These are phyloP conservation scores for Actinemys pallida DNA, from an alignment of 2,113 vertebrate species.

Conservation along the genomic window DNA sequence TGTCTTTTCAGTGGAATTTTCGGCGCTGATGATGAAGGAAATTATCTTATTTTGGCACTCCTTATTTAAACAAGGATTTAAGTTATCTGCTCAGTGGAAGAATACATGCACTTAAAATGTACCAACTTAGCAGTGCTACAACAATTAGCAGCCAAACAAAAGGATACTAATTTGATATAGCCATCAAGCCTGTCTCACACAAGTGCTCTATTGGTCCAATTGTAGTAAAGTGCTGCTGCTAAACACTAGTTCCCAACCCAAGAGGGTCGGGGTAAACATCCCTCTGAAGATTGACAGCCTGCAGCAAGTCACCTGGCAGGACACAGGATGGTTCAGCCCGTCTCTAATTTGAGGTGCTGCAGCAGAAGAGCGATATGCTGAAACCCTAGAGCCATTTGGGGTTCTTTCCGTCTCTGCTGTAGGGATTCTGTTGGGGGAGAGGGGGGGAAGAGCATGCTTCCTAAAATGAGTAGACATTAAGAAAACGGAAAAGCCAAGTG, in stretches of 20 bases:
- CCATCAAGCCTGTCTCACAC: conserved; percentile 8
- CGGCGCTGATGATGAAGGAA: not conserved
- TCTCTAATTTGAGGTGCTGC: not conserved
- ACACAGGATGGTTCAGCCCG: not conserved
- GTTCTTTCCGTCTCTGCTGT: not conserved
- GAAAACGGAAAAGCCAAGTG: not conserved
- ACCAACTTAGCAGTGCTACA: not conserved
- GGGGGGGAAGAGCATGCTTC: not conserved
- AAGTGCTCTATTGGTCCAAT: not conserved
- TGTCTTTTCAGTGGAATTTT: not conserved
- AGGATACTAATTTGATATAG: conserved; percentile 16
- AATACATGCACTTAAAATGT: not conserved
- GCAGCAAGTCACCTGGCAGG: not conserved
- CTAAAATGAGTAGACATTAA: not conserved
- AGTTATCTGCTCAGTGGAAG: not conserved
- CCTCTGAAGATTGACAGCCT: not conserved
- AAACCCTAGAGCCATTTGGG: not conserved
- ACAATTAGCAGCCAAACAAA: conserved; percentile 26
- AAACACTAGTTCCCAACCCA: not conserved
- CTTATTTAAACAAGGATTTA: not conserved
- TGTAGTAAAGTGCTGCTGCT: not conserved
- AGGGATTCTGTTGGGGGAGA: rapidly evolving
- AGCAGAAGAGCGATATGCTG: not conserved
- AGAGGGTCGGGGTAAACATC: not conserved
- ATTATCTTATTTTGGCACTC: not conserved